phyloP scores from a whole-genome alignment of 2,797 vertebrate genomes.

The Psittacula echo region DNA sequence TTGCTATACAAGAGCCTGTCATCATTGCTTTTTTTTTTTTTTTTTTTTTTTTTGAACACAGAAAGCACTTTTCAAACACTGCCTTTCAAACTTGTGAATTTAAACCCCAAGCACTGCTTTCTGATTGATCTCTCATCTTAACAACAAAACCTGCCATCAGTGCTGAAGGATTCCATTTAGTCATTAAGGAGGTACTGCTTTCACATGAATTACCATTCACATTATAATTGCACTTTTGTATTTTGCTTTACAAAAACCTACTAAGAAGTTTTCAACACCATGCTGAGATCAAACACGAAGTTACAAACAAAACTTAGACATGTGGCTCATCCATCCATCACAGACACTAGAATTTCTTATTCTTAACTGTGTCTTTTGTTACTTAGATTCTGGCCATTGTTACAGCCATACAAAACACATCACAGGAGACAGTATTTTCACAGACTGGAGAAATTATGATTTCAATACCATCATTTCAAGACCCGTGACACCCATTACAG shows the following conservation, averaged over 20 bases:
- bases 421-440: not conserved
- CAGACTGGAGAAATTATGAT: not conserved
- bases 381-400: not conserved
- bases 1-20: not conserved
- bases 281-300: not conserved
- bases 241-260: not conserved
- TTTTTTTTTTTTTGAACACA: not conserved
- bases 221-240: not conserved
- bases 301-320: not conserved
- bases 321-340: not conserved
- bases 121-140: not conserved
- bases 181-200: not conserved
- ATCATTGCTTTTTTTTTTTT: not conserved
- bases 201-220: not conserved
- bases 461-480: not conserved
- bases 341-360: not conserved
- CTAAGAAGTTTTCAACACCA: not conserved
- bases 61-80: not conserved
- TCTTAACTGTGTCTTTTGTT: not conserved
- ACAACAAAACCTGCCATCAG: not conserved
- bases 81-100: not conserved
- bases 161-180: not conserved
- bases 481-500: not conserved
- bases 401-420: not conserved
- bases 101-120: not conserved